Conservation (phyloP, 2,113 vertebrate genomes). For the Cochlearius cochlearius region DNA sequence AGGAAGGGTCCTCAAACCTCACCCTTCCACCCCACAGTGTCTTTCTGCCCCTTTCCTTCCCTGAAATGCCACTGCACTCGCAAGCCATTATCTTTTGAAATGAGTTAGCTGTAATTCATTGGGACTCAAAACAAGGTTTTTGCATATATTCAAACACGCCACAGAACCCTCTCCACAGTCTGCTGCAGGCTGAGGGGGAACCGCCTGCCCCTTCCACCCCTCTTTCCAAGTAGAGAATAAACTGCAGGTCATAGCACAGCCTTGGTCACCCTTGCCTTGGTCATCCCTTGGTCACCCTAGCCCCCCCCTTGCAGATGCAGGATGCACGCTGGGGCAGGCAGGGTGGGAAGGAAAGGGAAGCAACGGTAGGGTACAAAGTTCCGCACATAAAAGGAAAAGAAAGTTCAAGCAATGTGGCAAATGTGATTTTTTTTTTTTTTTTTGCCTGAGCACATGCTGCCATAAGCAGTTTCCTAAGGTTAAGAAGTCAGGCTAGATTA, state of each 20-base stretch:
- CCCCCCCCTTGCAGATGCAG: too few relatives aligned
- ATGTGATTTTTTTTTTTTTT: too few relatives aligned
- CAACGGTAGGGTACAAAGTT: background rate
- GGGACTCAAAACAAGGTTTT: background rate
- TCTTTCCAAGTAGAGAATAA: background rate
- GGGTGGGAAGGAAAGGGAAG: background rate
- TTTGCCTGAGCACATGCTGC: too few relatives aligned
- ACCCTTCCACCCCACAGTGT: background rate
- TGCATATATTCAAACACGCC: background rate
- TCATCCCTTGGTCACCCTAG: background rate
- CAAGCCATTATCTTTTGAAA: background rate
- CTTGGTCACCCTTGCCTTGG: background rate
- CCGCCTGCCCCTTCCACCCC: background rate
- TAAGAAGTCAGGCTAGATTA: background rate
- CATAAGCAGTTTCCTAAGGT: background rate
- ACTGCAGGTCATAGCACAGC: background rate
- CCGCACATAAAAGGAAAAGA: background rate
- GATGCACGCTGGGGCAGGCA: background rate
- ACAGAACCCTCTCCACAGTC: background rate
- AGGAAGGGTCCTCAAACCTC: background rate
- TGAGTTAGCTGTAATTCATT: background rate
- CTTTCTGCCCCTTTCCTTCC: background rate
- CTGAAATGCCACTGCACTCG: background rate
- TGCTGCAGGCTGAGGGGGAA: background rate
- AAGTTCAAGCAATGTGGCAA: background rate